A percentile compares a stretch with the other conserved stretches of the same genome.
Evolutionary conservation across 2,113 vertebrate species (phyloP).

Genomic region (Upupa epops): DNA sequence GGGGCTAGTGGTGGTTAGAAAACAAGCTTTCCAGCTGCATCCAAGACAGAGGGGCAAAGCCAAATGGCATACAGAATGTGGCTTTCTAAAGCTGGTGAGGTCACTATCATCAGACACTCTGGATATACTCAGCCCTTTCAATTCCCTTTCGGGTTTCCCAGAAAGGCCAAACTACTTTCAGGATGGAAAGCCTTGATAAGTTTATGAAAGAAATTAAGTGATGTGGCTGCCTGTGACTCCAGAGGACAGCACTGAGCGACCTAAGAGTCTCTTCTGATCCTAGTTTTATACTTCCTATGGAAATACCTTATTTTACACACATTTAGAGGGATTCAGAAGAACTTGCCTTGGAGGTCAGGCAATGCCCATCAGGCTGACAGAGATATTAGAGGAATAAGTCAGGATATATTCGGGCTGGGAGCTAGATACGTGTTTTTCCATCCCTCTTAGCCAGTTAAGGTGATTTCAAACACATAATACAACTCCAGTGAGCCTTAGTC

Average conservation of each 20-base stretch:
- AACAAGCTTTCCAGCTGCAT: background rate
- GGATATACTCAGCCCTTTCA: slow-evolving; percentile 16
- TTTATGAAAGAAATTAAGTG: background rate
- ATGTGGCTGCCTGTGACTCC: background rate
- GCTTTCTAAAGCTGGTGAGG: background rate
- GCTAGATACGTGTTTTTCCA: background rate
- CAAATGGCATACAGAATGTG: background rate
- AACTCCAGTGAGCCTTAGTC: background rate
- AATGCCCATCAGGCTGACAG: background rate
- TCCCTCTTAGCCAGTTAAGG: background rate
- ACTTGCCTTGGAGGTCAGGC: background rate
- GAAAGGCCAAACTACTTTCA: slow-evolving; percentile 9
- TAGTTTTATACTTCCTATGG: background rate
- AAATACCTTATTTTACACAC: background rate
- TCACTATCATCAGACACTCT: background rate
- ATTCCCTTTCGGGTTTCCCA: background rate
- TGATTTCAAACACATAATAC: background rate
- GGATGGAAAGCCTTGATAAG: background rate
- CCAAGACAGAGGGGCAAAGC: background rate
- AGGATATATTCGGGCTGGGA: background rate
- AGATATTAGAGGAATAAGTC: background rate
- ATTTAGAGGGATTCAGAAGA: background rate
- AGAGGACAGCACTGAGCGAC: background rate
- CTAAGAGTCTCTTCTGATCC: background rate
- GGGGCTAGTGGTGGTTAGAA: background rate